Percentiles rank a stretch among this genome's conserved stretches.
Conservation (phyloP, 2,113 vertebrate species). For the Daboia siamensis region DNA sequence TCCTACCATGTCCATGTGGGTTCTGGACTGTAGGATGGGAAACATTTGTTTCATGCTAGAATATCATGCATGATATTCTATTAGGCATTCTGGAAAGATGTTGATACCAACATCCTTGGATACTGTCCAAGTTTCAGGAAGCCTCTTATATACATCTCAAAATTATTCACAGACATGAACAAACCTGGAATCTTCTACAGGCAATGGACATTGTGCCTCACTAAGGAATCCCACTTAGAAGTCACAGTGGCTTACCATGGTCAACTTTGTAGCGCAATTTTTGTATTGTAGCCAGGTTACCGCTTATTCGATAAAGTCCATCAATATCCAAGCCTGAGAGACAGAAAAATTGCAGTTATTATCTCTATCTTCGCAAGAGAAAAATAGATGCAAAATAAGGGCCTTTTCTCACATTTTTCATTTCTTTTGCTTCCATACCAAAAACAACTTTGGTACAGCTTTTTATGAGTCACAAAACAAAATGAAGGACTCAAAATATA, state of each 20-base stretch:
- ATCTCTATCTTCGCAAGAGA: fast-evolving
- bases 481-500: background rate
- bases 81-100: background rate
- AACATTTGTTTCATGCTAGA: background rate
- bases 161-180: background rate
- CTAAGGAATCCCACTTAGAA: too few relatives aligned
- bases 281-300: conserved; percentile 92
- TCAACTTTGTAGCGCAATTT: conserved; percentile 91
- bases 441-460: background rate
- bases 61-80: background rate
- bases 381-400: background rate
- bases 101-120: background rate
- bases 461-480: background rate
- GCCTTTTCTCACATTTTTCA: background rate
- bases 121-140: background rate
- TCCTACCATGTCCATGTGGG: background rate
- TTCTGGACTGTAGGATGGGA: background rate
- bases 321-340: conserved; percentile 85
- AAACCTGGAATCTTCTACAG: background rate
- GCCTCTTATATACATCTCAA: background rate
- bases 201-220: background rate
- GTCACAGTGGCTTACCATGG: conserved; percentile 74
- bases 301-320: conserved; percentile 91
- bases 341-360: background rate
- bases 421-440: background rate